A percentile compares a stretch with the other conserved stretches of the same genome.
phyloP scores from a whole-genome alignment of 2,797 vertebrate genomes.

The Podargus strigoides region DNA sequence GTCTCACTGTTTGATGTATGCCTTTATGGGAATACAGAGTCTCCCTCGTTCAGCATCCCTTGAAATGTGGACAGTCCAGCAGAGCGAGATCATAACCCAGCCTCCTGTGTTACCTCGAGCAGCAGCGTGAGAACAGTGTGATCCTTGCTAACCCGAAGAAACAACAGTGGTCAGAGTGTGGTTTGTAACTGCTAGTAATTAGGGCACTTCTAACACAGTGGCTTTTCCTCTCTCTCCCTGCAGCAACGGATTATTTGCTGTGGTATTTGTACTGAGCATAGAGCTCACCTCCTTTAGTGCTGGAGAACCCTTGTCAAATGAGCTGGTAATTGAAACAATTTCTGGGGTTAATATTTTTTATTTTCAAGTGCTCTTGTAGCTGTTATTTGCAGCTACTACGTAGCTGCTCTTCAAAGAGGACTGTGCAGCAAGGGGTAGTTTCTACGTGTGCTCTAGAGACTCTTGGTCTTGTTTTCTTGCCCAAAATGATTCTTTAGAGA shows the following conservation, averaged over 20 bases:
- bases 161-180: fast-evolving
- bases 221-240: not conserved
- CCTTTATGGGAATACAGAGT: not conserved
- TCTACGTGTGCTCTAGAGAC: not conserved
- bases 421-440: not conserved
- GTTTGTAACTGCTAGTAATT: not conserved
- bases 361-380: not conserved
- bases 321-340: not conserved
- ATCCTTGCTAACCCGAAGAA: not conserved
- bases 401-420: not conserved
- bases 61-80: not conserved
- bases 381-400: not conserved
- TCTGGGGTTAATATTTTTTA: not conserved
- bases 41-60: not conserved
- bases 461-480: not conserved
- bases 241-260: not conserved
- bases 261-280: not conserved
- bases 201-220: too few relatives aligned
- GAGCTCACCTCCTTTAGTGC: not conserved
- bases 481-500: not conserved
- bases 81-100: not conserved
- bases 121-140: not conserved
- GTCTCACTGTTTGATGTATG: not conserved
- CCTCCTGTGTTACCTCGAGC: not conserved
- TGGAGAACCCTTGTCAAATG: too few relatives aligned